Base-by-base conservation (phyloP, 1,140 invertebrate genomes). In the Euschistus heros region DNA sequence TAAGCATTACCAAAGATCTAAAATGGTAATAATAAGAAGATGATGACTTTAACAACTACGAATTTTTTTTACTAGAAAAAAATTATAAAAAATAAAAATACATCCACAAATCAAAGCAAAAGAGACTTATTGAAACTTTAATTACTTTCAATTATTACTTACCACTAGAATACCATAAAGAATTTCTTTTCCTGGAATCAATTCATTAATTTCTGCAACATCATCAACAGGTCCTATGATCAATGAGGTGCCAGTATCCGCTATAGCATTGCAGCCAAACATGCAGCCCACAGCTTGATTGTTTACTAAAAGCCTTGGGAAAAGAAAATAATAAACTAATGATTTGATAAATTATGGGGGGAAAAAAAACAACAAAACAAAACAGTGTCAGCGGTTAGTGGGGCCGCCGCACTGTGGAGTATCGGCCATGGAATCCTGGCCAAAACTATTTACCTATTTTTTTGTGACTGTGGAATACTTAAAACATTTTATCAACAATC, bases 171-270 rank as follows among this genome's bases (percentile, higher is more conserved):
- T n/a, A n/a, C 68, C 68, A 27, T n/a, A n/a, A 26, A 47, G n/a
- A 24, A 5, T 6, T 15, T 18, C 18, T 14, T 68, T 69, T 50
- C 65, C 72, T 26, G 68, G 66, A 13, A 74, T 69, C 44, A 52
- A 57, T 2, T 27, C 24, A 50, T 70, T 73, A 46, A 55, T 61
- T 62, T 8, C 54, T 6, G 50, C 65, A 64, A 84, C 74, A 71
- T 82, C 81, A 30, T 71, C 75, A 5, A 76, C 72, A 0, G 87
- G 88, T 13, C 85, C 88, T 68, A 84, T 85, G 66, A 89, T 79
- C 4, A 90, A 75, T 22, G 83, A 86, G 60, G 88, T 91, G 15
- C 87, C 87, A 46, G 88, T 89, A 73, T 89, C 87, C 67, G 86
- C 86, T 71, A 90, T 87, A 24, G 84, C 86, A 71, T 80, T 72